Evolutionary conservation across 2,888 invertebrate genomes (phyloP).

Genomic region (Drosophila nr. perissopoda): DNA sequence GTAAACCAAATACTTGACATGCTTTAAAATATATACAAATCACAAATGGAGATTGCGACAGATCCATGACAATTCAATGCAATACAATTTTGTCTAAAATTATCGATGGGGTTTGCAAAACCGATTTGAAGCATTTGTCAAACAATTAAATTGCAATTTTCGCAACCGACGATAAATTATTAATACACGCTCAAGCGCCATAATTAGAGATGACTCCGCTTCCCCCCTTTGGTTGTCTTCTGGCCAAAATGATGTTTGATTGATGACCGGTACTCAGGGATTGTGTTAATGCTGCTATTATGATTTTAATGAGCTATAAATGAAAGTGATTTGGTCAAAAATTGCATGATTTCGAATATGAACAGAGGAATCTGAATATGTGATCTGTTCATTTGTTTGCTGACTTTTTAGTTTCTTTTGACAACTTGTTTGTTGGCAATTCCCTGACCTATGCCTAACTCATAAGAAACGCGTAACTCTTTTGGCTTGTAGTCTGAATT

Average conservation of each 20-base stretch:
- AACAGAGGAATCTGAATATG: slow-evolving; percentile 2
- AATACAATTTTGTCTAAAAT: slow-evolving; percentile 33
- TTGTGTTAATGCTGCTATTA: slow-evolving; percentile 60
- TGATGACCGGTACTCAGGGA: slow-evolving; percentile 53
- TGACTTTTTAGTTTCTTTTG: slow-evolving; percentile 2
- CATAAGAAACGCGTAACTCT: slow-evolving; percentile 10
- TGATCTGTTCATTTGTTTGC: slow-evolving; percentile 21
- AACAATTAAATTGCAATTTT: slow-evolving; percentile 70
- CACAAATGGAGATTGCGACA: slow-evolving; percentile 18
- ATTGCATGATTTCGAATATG: slow-evolving; percentile 11
- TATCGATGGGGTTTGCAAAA: slow-evolving; percentile 7
- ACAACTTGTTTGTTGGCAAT: slow-evolving; percentile 7
- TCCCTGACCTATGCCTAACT: slow-evolving; percentile 25
- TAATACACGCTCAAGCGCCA: slow-evolving; percentile 59
- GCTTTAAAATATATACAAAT: slow-evolving; percentile 13
- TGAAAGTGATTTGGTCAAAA: slow-evolving; percentile 60
- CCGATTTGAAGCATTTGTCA: slow-evolving; percentile 41
- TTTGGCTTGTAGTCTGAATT: neutral
- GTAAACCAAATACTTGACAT: neutral
- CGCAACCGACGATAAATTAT: slow-evolving; percentile 62
- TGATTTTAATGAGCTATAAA: slow-evolving; percentile 74
- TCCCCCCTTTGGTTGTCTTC: neutral
- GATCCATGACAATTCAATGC: slow-evolving; percentile 29
- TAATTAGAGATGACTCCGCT: slow-evolving; percentile 18
- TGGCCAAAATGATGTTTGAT: slow-evolving; percentile 48